Base-by-base conservation (phyloP, 2,888 invertebrate genomes). In the Eulithis testata region DNA sequence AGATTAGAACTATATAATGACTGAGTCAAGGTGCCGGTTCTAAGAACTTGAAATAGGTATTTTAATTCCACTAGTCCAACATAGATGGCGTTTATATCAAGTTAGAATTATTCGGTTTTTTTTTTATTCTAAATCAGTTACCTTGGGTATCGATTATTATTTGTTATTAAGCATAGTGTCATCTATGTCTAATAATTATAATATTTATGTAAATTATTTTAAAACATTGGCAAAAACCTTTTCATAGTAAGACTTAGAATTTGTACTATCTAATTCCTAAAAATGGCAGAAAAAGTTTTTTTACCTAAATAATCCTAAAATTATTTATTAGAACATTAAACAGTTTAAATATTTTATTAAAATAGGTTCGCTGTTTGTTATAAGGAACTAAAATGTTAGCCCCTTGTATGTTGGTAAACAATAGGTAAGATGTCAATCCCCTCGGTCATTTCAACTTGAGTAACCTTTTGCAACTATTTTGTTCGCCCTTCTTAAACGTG, bases 401-500 rank as follows among this genome's bases (percentile, higher is more conserved):
- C 31, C 31, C 31, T 31, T 21, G 21, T 2, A 40, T 40, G 8
- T 40, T 40, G 9, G 8, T 40, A 40, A 45, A n/a, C 11, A 51
- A 51, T n/a, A 27, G 7, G 11, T 11, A 27, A 11, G 5, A 47
- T 21, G n/a, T 37, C 61, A 55, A 14, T 47, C 55, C n/a, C 37
- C 53, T 21, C 37, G 11, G 21, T 55, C 27, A 63, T 68, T 67
- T 73, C 68, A 69, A 75, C 72, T 71, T 68, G 65, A 73, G 60
- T 76, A 73, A 76, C 77, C 68, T 75, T 59, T 59, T 73, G 63
- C 66, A 63, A 68, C 68, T 63, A 65, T 63, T 21, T 60, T 57
- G 52, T 57, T 62, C 61, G 74, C 79, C 83, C 78, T 79, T 79
- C 79, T 76, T 73, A 64, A 83, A 85, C 84, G 81, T 88, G 90